Evolutionary conservation across 2,888 invertebrate species (phyloP).

Genomic region (Drosophila paramelanica): DNA sequence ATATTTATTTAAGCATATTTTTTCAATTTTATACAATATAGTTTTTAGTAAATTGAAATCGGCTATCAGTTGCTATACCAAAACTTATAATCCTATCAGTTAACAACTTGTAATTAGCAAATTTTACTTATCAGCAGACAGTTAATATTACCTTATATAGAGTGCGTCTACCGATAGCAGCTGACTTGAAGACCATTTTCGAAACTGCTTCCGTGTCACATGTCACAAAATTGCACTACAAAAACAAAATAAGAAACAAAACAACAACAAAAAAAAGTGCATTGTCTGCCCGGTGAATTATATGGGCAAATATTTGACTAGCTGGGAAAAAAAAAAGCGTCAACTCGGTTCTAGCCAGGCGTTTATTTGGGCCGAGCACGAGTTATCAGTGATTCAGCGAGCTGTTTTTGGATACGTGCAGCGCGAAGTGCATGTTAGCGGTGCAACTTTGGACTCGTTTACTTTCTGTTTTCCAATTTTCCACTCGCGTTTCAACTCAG

Average conservation of each 20-base stretch:
- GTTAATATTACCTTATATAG: constrained; percentile 20
- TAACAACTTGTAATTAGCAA: constrained; percentile 30
- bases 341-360: constrained; percentile 1
- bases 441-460: constrained; percentile 47
- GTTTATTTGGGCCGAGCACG: constrained; percentile 30
- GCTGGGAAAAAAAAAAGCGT: constrained; percentile 24
- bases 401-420: constrained; percentile 46
- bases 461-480: background rate
- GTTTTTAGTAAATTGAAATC: background rate
- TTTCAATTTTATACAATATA: background rate
- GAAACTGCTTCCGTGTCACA: constrained; percentile 29
- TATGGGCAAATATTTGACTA: constrained; percentile 41
- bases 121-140: constrained; percentile 39
- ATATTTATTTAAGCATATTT: too few relatives aligned
- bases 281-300: constrained; percentile 35
- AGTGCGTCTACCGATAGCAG: constrained; percentile 20
- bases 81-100: constrained; percentile 13
- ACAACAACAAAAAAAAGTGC: constrained; percentile 1
- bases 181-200: constrained; percentile 2
- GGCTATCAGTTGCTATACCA: background rate
- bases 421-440: constrained; percentile 33
- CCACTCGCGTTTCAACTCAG: background rate
- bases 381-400: constrained; percentile 67
- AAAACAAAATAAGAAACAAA: background rate
- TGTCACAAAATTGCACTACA: constrained; percentile 28